These are phyloP conservation scores for Galerucella pusilla DNA, from an alignment of 2,888 invertebrate species.

Conservation along the genomic window DNA sequence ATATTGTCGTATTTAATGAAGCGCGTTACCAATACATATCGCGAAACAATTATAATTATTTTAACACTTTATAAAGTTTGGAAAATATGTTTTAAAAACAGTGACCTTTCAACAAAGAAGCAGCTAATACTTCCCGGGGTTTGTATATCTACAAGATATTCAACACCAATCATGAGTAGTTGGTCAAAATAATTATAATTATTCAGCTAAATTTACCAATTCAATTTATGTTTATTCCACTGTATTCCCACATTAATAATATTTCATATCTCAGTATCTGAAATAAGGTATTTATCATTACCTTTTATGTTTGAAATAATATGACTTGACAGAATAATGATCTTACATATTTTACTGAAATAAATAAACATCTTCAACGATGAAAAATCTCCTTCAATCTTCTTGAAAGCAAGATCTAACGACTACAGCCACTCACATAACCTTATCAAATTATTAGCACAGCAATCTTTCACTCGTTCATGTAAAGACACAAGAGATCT, in stretches of 20 bases:
- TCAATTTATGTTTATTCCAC: no score
- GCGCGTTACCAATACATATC: no score
- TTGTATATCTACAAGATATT: no score
- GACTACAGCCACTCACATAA: slow-evolving; percentile 6
- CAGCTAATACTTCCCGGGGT: no score
- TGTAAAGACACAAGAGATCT: slow-evolving; percentile 15
- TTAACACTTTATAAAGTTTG: no score
- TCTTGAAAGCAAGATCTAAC: background rate
- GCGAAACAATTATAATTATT: no score
- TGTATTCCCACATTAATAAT: background rate
- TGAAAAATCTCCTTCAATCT: background rate
- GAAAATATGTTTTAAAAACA: no score
- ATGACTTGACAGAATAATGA: background rate
- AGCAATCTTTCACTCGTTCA: background rate
- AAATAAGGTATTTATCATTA: background rate
- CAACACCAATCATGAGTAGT: no score
- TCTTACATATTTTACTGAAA: background rate
- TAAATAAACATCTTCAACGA: background rate
- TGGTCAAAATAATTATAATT: no score
- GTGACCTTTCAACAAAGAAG: no score
- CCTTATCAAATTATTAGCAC: slow-evolving; percentile 15
- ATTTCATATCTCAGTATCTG: background rate
- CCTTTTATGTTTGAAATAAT: background rate
- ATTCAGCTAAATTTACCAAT: no score
- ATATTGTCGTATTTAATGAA: no score